A percentile compares a stretch with the other conserved stretches of the same genome.
Evolutionary conservation across 92 coral and sea anemone genomes (phyloP).

Genomic region (Galaxea fascicularis): DNA sequence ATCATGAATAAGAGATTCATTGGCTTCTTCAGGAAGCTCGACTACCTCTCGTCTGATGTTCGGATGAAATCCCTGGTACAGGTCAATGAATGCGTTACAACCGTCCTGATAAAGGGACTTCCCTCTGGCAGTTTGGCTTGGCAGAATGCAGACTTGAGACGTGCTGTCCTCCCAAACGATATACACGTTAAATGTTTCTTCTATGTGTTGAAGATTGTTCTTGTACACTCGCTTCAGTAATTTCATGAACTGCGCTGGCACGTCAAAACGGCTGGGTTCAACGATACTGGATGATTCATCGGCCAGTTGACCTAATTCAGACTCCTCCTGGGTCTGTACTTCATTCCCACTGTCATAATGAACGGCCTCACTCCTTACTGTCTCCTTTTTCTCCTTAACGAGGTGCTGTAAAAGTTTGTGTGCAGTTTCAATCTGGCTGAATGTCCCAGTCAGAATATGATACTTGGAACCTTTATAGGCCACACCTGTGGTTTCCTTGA

Average conservation of each 20-base stretch:
- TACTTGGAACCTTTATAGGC: slow-evolving; percentile 17
- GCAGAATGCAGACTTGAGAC: slow-evolving; percentile 2
- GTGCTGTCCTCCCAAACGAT: slow-evolving; percentile 16
- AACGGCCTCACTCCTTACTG: background rate
- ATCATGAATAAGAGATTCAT: background rate
- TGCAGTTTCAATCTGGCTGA: slow-evolving; percentile 39
- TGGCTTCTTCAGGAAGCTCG: background rate
- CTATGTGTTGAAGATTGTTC: background rate
- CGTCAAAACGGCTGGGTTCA: slow-evolving; percentile 20
- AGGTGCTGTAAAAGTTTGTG: background rate
- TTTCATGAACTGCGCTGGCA: slow-evolving; percentile 60
- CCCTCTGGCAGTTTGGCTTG: background rate
- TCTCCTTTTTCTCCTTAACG: too few species aligned
- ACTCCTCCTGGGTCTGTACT: background rate
- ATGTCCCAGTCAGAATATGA: slow-evolving; percentile 37
- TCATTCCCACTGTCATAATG: background rate
- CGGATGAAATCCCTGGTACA: slow-evolving; percentile 42
- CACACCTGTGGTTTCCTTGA: slow-evolving; percentile 25
- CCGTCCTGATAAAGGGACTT: slow-evolving; percentile 19
- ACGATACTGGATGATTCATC: background rate
- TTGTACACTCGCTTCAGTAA: slow-evolving; percentile 11
- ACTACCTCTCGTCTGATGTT: slow-evolving; percentile 34
- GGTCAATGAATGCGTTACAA: slow-evolving; percentile 51
- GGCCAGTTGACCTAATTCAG: background rate
- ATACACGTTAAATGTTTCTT: slow-evolving; percentile 14